phyloP scores from a whole-genome alignment of 2,797 vertebrate genomes.

The Philypnodon macrostomus region DNA sequence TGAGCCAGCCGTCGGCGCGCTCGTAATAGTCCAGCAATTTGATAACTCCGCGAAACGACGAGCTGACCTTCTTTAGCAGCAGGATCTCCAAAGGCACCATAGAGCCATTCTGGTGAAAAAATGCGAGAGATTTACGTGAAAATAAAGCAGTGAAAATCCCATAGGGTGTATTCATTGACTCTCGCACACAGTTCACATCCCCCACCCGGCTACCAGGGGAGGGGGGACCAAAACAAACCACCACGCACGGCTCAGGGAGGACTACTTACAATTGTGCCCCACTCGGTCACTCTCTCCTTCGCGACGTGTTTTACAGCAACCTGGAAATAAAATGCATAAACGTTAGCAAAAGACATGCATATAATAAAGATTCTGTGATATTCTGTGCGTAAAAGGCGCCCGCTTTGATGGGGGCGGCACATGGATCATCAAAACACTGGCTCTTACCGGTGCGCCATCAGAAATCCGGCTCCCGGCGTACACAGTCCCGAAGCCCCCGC shows the following conservation, averaged over 20 bases:
- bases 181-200: slow-evolving; percentile 10
- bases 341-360: not conserved
- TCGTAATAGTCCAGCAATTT: slow-evolving; percentile 96
- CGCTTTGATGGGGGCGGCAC: slow-evolving; percentile 44
- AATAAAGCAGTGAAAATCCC: not conserved
- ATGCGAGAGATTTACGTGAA: not conserved
- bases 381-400: not conserved
- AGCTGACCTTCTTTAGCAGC: slow-evolving; percentile 92
- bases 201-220: slow-evolving; percentile 1
- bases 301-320: slow-evolving; percentile 93
- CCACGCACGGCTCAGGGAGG: slow-evolving; percentile 8
- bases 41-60: slow-evolving; percentile 90
- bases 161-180: slow-evolving; percentile 3
- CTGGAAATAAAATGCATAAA: slow-evolving; percentile 56
- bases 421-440: slow-evolving; percentile 49
- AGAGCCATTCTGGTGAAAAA: slow-evolving; percentile 76
- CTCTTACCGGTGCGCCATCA: slow-evolving; percentile 92
- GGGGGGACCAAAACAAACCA: slow-evolving; percentile 58
- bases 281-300: slow-evolving; percentile 91
- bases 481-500: slow-evolving; percentile 93
- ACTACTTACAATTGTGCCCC: slow-evolving; percentile 88
- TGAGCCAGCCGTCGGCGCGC: slow-evolving; percentile 89
- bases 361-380: not conserved
- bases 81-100: slow-evolving; percentile 93
- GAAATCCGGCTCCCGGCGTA: slow-evolving; percentile 89